These are phyloP conservation scores for Stegostoma tigrinum DNA, from an alignment of 2,113 vertebrate species.

Conservation along the genomic window DNA sequence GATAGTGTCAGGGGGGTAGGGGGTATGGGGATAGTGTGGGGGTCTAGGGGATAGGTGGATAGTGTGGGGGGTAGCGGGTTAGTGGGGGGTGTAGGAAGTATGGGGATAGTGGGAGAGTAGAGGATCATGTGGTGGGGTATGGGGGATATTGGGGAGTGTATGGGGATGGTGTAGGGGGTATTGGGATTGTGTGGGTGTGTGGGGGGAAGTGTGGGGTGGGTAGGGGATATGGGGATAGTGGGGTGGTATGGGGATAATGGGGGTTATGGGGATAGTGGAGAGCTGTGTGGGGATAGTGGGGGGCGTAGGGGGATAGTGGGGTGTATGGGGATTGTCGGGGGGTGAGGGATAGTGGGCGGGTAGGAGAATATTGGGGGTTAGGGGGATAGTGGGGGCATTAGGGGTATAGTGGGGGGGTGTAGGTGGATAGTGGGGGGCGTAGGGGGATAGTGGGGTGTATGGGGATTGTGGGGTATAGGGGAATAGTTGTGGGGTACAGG, in stretches of 20 bases:
- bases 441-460: too few species aligned
- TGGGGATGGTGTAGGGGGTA: background rate
- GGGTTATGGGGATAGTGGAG: conserved; percentile 22
- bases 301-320: too few species aligned
- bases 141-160: too few species aligned
- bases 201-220: background rate
- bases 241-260: background rate
- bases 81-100: background rate
- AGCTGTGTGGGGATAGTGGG: background rate
- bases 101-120: background rate
- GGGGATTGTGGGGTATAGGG: too few species aligned
- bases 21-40: background rate
- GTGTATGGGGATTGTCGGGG: too few species aligned
- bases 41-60: background rate
- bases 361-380: too few species aligned
- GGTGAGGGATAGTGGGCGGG: too few species aligned
- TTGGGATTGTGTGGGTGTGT: too few species aligned
- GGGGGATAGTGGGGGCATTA: too few species aligned
- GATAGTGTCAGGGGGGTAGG: background rate
- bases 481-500: background rate
- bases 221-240: background rate
- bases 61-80: conserved; percentile 17
- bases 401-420: too few species aligned
- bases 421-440: too few species aligned
- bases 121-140: too few species aligned